Conservation (phyloP, 2,113 vertebrate genomes). For the Tachysurus vachellii region DNA sequence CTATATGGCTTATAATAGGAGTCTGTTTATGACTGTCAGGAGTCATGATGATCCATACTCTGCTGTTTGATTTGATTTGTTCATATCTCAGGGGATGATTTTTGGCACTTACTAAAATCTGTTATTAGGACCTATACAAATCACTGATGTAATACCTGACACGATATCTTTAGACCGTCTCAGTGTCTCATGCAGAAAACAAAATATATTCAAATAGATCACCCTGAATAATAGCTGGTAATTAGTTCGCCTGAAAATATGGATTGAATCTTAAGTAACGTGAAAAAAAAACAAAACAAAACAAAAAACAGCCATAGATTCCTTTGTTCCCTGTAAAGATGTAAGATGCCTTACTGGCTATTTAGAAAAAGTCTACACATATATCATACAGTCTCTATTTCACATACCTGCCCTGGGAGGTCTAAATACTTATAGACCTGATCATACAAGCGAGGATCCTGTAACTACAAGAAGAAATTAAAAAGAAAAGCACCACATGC, state of each 20-base stretch:
- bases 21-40: not conserved
- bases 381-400: constrained; percentile 18
- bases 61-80: not conserved
- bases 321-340: constrained; percentile 35
- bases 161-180: not conserved
- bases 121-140: not conserved
- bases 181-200: not conserved
- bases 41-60: not conserved
- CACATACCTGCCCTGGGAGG: constrained; percentile 79
- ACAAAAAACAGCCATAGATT: constrained; percentile 24
- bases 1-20: constrained; percentile 31
- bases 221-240: not conserved
- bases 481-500: constrained; percentile 68
- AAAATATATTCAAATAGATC: not conserved
- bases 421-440: constrained; percentile 82
- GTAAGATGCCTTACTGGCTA: not conserved
- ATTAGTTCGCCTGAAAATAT: not conserved
- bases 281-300: not conserved
- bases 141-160: not conserved
- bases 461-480: constrained; percentile 73
- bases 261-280: not conserved
- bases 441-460: constrained; percentile 78
- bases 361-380: not conserved
- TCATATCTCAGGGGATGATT: not conserved
- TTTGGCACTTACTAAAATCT: not conserved